Evolutionary conservation across 2,113 vertebrate genomes (phyloP).

Genomic region (Pseudorhombus dupliciocellatus): DNA sequence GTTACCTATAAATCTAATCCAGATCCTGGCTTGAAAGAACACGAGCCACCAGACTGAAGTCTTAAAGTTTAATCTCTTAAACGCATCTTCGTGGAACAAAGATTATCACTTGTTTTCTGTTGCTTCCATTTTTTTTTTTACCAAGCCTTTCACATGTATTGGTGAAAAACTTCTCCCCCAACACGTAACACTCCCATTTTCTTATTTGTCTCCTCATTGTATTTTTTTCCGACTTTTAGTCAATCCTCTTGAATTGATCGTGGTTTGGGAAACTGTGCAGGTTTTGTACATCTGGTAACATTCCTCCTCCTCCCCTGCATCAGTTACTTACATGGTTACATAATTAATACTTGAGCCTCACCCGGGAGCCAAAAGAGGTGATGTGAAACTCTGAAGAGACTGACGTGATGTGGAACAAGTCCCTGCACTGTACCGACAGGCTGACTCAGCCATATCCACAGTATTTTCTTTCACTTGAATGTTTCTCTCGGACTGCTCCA

Average conservation of each 20-base stretch:
- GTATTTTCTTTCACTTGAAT: slow-evolving; percentile 36
- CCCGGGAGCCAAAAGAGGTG: slow-evolving; percentile 22
- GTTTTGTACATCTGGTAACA: slow-evolving; percentile 53
- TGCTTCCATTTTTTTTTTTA: slow-evolving; percentile 18
- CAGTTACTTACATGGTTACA: background rate
- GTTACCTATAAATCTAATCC: slow-evolving; percentile 53
- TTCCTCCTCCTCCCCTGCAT: slow-evolving; percentile 52
- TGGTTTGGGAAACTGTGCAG: slow-evolving; percentile 32
- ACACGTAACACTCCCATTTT: slow-evolving; percentile 36
- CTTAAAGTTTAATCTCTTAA: slow-evolving; percentile 44
- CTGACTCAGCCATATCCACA: slow-evolving; percentile 34
- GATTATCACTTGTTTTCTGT: slow-evolving; percentile 21
- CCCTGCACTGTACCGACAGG: slow-evolving; percentile 35
- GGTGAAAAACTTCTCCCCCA: background rate
- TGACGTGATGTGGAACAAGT: slow-evolving; percentile 46
- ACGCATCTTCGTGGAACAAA: slow-evolving; percentile 46
- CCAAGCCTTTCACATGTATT: slow-evolving; percentile 26
- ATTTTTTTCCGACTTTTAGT: slow-evolving; percentile 5
- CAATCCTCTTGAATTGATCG: background rate
- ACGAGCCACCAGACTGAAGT: slow-evolving; percentile 49
- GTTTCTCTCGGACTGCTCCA: slow-evolving; percentile 16
- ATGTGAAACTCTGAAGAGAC: slow-evolving; percentile 14
- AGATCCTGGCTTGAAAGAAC: slow-evolving; percentile 39
- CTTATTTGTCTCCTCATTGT: background rate
- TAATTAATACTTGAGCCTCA: slow-evolving; percentile 20